Evolutionary conservation across 2,888 invertebrate genomes (phyloP).

Genomic region (Euclidia mi): DNA sequence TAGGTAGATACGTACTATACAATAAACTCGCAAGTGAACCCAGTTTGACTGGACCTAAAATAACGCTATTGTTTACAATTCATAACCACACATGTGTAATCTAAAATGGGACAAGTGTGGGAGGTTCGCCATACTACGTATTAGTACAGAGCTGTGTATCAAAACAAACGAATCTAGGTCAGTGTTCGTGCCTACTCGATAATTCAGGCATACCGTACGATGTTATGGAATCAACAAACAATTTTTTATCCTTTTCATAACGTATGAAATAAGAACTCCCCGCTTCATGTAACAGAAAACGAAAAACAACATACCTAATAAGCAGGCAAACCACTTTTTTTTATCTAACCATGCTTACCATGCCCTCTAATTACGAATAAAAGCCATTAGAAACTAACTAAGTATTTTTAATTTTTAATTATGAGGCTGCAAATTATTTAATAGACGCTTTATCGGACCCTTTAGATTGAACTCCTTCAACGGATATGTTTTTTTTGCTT

Average conservation of each 20-base stretch:
- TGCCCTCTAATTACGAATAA: slow-evolving; percentile 58
- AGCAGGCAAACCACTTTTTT: slow-evolving; percentile 70
- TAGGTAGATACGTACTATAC: no score
- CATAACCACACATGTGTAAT: slow-evolving; percentile 73
- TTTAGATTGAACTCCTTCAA: slow-evolving; percentile 78
- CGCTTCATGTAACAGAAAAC: slow-evolving; percentile 31
- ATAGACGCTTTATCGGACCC: slow-evolving; percentile 62
- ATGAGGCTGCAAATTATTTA: slow-evolving; percentile 69
- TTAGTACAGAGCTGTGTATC: slow-evolving; percentile 63
- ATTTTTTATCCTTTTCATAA: slow-evolving; percentile 24
- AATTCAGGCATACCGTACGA: slow-evolving; percentile 31
- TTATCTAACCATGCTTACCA: slow-evolving; percentile 34
- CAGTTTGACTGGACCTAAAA: slow-evolving; percentile 10
- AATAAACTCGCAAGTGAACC: slow-evolving; percentile 23
- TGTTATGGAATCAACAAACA: no score
- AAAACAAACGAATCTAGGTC: slow-evolving; percentile 81
- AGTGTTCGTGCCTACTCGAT: slow-evolving; percentile 45
- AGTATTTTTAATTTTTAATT: slow-evolving; percentile 84
- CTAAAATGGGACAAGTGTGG: slow-evolving; percentile 85
- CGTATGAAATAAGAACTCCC: slow-evolving; percentile 19
- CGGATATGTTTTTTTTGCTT: slow-evolving; percentile 73
- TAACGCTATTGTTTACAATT: slow-evolving; percentile 64
- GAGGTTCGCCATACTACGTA: slow-evolving; percentile 70
- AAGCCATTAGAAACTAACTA: slow-evolving; percentile 70
- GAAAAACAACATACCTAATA: slow-evolving; percentile 75